Evolutionary conservation across 2,113 vertebrate genomes (phyloP).

Genomic region (Notechis scutatus): DNA sequence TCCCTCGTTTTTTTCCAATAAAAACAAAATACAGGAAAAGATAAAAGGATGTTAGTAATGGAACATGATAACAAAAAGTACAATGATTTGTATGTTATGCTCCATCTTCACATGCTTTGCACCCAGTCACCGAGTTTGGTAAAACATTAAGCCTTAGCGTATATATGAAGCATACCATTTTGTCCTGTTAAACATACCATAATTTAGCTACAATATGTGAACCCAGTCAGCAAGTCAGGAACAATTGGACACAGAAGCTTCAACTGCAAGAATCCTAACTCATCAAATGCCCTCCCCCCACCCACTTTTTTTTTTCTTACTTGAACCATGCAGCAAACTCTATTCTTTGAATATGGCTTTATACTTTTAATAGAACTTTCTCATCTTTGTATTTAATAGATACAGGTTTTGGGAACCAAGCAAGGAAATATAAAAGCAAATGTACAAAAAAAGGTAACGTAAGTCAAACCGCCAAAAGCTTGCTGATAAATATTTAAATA

Average conservation of each 20-base stretch:
- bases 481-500: neutral
- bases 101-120: neutral
- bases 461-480: neutral
- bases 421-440: neutral
- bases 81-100: neutral
- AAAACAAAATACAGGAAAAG: neutral
- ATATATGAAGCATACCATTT: neutral
- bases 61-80: neutral
- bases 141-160: neutral
- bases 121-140: neutral
- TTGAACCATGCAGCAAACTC: neutral
- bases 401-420: neutral
- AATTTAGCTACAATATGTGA: neutral
- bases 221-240: neutral
- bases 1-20: neutral
- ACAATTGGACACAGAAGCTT: neutral
- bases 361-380: neutral
- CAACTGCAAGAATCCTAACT: neutral
- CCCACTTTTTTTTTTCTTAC: neutral
- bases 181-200: neutral
- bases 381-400: neutral
- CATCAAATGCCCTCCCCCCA: neutral
- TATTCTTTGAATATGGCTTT: neutral
- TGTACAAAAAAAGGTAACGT: neutral
- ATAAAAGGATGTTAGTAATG: neutral